Evolutionary conservation across 2,797 vertebrate genomes (phyloP).

Genomic region (Merluccius polli): DNA sequence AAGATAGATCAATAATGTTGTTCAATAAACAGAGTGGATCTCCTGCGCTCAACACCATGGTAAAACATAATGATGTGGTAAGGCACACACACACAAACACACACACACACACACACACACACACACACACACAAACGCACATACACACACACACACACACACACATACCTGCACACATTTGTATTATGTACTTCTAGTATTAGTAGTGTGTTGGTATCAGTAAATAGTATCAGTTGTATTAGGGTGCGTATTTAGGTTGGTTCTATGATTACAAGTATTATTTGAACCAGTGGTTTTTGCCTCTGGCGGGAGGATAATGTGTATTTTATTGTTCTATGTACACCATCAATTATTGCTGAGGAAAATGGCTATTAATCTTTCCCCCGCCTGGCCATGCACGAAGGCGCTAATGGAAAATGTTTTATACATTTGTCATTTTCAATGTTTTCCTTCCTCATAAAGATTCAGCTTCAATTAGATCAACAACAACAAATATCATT

Average conservation of each 20-base stretch:
- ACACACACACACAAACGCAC: background rate
- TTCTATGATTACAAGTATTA: background rate
- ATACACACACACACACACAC: background rate
- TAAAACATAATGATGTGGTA: background rate
- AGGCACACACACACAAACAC: background rate
- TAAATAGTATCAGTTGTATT: background rate
- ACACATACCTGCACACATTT: background rate
- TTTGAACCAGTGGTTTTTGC: background rate
- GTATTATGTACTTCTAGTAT: background rate
- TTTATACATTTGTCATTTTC: background rate
- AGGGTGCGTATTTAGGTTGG: background rate
- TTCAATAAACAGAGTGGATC: background rate
- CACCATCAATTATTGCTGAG: background rate
- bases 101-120: background rate
- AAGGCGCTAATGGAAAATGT: background rate
- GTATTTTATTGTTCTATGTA: background rate
- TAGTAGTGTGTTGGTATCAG: background rate
- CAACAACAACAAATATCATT: background rate
- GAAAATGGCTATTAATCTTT: background rate
- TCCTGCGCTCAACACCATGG: background rate
- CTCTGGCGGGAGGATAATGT: background rate
- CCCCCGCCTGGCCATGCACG: background rate
- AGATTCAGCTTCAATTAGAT: background rate
- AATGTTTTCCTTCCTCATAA: background rate
- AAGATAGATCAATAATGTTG: background rate